Evolutionary conservation across 2,888 invertebrate species (phyloP).

Genomic region (Lithosia quadra): DNA sequence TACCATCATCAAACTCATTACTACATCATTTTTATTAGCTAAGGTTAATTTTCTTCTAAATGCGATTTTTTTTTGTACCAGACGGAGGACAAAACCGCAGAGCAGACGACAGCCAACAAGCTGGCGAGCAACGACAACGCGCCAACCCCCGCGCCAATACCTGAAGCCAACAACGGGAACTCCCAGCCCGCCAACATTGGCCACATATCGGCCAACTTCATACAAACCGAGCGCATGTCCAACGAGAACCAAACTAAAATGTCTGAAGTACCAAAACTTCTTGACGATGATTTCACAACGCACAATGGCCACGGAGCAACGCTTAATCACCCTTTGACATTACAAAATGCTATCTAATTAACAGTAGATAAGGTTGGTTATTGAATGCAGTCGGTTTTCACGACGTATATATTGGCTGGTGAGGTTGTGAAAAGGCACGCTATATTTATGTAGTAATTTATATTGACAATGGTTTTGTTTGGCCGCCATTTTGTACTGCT

Average conservation of each 20-base stretch:
- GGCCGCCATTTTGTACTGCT: constrained; percentile 18
- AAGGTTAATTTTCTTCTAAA: too few species aligned
- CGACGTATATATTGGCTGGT: constrained; percentile 75
- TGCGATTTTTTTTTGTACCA: constrained; percentile 35
- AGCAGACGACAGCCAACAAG: constrained; percentile 61
- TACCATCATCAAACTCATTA: too few species aligned
- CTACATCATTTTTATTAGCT: too few species aligned
- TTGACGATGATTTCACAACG: constrained; percentile 78
- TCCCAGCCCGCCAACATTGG: constrained; percentile 56
- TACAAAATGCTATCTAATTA: constrained; percentile 79
- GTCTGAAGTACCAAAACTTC: constrained; percentile 58
- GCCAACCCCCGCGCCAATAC: constrained; percentile 48
- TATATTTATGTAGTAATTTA: constrained; percentile 25
- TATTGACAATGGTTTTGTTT: constrained; percentile 24
- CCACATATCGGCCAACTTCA: constrained; percentile 75
- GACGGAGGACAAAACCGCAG: constrained; percentile 73
- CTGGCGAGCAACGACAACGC: constrained; percentile 61
- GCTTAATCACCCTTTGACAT: constrained; percentile 74
- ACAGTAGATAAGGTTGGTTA: constrained; percentile 52
- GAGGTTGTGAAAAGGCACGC: constrained; percentile 48
- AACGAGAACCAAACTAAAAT: constrained; percentile 63
- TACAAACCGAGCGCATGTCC: constrained; percentile 72
- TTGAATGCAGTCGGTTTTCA: constrained; percentile 60
- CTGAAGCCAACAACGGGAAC: constrained; percentile 73
- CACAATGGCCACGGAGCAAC: constrained; percentile 76